Evolutionary conservation across 2,113 vertebrate genomes (phyloP).

Genomic region (Notarius quadriscutis): DNA sequence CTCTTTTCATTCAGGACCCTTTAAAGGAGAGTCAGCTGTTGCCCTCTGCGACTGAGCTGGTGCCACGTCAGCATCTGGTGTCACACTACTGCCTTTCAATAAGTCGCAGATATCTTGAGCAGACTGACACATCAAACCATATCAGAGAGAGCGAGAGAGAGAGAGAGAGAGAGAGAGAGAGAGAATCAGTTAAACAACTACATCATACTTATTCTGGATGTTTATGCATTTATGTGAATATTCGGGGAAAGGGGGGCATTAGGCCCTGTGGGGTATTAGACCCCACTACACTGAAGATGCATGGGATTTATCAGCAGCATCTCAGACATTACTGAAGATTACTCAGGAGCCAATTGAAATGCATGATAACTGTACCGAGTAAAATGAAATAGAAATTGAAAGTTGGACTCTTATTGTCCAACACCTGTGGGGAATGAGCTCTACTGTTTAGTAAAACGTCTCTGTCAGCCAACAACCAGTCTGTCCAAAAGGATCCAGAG

Average conservation of each 20-base stretch:
- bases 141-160: neutral
- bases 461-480: no score
- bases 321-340: no score
- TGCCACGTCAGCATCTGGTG: constrained; percentile 6
- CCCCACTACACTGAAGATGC: no score
- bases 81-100: constrained; percentile 22
- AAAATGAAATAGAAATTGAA: no score
- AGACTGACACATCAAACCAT: neutral
- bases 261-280: no score
- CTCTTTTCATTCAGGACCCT: constrained; percentile 34
- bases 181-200: neutral
- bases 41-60: constrained; percentile 20
- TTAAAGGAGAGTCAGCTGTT: constrained; percentile 29
- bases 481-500: no score
- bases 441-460: no score
- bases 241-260: neutral
- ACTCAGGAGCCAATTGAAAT: no score
- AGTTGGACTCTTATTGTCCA: no score
- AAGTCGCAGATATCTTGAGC: constrained; percentile 24
- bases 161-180: neutral
- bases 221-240: neutral
- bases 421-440: no score
- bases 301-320: no score
- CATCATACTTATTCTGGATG: neutral
- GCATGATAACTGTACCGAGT: no score